Conservation (phyloP, 1,140 invertebrate genomes). For the Ladona fulva region DNA sequence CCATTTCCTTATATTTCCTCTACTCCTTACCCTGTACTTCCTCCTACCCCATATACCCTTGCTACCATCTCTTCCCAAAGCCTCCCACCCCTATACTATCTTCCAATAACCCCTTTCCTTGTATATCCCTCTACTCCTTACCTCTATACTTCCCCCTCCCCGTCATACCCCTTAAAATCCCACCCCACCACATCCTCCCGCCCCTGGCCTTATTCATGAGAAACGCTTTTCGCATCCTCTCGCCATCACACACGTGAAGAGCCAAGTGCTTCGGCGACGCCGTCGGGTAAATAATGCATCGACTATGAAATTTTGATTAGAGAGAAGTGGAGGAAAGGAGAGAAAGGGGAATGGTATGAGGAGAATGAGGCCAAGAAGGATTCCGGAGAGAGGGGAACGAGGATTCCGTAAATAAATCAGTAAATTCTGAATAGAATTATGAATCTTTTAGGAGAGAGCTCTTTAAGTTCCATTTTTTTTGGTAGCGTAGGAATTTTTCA, state of each 20-base stretch:
- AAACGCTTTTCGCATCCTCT: not conserved
- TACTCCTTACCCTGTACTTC: no score
- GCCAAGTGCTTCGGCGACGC: not conserved
- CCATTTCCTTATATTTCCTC: no score
- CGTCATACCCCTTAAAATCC: not conserved
- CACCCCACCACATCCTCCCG: no score
- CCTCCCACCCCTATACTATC: not conserved
- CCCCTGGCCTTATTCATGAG: not conserved
- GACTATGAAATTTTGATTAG: slow-evolving; percentile 3
- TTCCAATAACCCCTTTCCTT: not conserved
- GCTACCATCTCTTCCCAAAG: not conserved
- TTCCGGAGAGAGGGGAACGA: not conserved
- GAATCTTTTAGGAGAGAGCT: no score
- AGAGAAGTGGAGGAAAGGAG: not conserved
- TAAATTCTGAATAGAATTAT: no score
- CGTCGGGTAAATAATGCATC: not conserved
- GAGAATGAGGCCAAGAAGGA: not conserved
- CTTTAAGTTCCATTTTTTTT: no score
- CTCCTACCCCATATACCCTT: no score
- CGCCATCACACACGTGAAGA: not conserved
- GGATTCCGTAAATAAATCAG: not conserved
- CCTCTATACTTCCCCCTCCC: not conserved
- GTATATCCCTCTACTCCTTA: not conserved
- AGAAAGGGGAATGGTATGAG: not conserved
- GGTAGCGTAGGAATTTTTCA: no score